Evolutionary conservation across 2,888 invertebrate genomes (phyloP).

Genomic region (Drosophila anomelani): DNA sequence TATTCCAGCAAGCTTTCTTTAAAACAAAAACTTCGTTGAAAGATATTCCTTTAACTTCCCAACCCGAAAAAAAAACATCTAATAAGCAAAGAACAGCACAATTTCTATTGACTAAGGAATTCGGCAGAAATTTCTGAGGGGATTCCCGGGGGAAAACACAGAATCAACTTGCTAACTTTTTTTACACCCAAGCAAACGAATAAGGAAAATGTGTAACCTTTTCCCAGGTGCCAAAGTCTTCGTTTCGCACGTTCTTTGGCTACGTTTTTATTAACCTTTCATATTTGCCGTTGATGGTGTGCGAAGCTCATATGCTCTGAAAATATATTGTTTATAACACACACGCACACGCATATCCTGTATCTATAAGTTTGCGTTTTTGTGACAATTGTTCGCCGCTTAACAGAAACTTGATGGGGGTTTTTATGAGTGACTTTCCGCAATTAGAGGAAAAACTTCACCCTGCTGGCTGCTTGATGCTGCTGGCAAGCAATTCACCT

Average conservation of each 20-base stretch:
- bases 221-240: constrained; percentile 49
- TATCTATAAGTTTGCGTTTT: constrained; percentile 49
- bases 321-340: constrained; percentile 13
- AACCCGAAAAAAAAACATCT: not conserved
- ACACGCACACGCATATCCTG: not conserved
- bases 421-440: constrained; percentile 38
- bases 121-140: constrained; percentile 16
- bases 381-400: constrained; percentile 55
- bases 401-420: constrained; percentile 37
- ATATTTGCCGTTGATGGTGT: constrained; percentile 65
- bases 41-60: not conserved
- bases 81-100: constrained; percentile 5
- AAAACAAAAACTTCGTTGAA: not conserved
- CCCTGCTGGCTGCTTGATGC: constrained; percentile 6
- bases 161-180: constrained; percentile 25
- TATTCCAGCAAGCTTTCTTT: no score
- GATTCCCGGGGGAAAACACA: not conserved
- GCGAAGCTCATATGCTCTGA: constrained; percentile 59
- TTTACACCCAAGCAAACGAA: constrained; percentile 1
- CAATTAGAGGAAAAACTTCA: constrained; percentile 55
- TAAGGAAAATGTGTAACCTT: constrained; percentile 32
- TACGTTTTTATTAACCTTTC: constrained; percentile 72
- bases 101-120: constrained; percentile 8
- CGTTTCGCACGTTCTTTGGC: constrained; percentile 54
- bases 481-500: constrained; percentile 36